Conservation (phyloP, 1,140 invertebrate genomes). For the Lepidotrigona ventralis region DNA sequence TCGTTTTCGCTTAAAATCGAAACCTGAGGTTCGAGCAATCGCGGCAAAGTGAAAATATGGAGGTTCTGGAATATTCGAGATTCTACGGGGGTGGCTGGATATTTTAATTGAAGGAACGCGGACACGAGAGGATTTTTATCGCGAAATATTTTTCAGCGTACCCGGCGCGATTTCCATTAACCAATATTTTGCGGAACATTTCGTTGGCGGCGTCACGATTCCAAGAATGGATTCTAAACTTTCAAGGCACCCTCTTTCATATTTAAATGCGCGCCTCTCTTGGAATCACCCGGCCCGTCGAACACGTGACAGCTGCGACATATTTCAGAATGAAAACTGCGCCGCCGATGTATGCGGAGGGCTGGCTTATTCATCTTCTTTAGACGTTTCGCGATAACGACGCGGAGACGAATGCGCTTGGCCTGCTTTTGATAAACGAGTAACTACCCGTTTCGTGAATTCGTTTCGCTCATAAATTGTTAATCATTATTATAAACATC, state of each 20-base stretch:
- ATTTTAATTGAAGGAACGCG: conserved; percentile 10
- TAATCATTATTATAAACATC: background rate
- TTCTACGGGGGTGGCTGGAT: background rate
- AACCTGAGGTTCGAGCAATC: background rate
- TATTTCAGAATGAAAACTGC: conserved; percentile 52
- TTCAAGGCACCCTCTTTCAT: conserved; percentile 69
- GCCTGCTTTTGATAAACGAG: background rate
- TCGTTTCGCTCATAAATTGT: background rate
- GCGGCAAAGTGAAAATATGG: background rate
- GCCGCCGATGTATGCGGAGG: background rate
- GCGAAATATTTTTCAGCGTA: background rate
- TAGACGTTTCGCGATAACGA: conserved; percentile 40
- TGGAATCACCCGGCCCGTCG: conserved; percentile 50
- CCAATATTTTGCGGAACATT: conserved; percentile 40
- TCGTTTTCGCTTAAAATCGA: background rate
- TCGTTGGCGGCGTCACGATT: conserved; percentile 34
- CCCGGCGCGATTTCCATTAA: conserved; percentile 26
- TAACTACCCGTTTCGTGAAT: background rate
- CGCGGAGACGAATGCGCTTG: background rate
- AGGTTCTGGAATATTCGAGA: background rate
- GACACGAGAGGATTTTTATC: background rate
- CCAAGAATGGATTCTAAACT: conserved; percentile 66
- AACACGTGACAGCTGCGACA: conserved; percentile 50
- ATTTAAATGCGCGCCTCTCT: conserved; percentile 70
- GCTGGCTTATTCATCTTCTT: conserved; percentile 44